Conservation (phyloP, 1,140 invertebrate species). For the Zophobas atratus region DNA sequence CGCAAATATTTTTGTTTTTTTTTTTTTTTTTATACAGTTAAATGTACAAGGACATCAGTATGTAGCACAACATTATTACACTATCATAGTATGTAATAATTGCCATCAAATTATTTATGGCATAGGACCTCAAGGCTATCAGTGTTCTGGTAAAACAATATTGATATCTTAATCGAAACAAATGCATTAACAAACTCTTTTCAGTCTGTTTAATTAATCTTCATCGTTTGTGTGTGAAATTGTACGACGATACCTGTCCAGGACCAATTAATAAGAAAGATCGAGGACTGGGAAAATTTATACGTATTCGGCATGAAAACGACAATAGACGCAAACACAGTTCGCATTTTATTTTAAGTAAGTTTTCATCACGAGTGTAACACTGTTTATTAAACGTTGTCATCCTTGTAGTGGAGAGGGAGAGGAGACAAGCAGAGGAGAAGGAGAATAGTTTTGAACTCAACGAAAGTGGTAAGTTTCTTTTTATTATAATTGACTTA, state of each 20-base stretch:
- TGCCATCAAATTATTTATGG: constrained; percentile 95
- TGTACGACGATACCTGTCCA: constrained; percentile 89
- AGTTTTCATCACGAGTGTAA: constrained; percentile 56
- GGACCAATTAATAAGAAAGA: constrained; percentile 82
- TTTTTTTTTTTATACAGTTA: constrained; percentile 71
- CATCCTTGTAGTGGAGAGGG: constrained; percentile 63
- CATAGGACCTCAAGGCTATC: constrained; percentile 94
- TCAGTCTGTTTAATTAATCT: constrained; percentile 91
- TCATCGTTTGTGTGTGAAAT: constrained; percentile 87
- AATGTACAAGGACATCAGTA: constrained; percentile 92
- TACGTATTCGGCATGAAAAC: constrained; percentile 77
- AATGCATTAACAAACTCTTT: constrained; percentile 53
- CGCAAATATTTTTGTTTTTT: constrained; percentile 53
- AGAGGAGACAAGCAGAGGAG: constrained; percentile 63
- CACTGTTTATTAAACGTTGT: constrained; percentile 3
- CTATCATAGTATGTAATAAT: constrained; percentile 92
- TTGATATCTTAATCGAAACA: constrained; percentile 4
- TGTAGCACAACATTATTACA: constrained; percentile 89
- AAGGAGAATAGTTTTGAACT: constrained; percentile 59
- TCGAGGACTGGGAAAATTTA: constrained; percentile 80
- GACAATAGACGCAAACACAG: constrained; percentile 70
- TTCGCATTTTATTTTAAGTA: constrained; percentile 70
- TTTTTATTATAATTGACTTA: constrained; percentile 14
- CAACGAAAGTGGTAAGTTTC: constrained; percentile 63
- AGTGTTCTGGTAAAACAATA: constrained; percentile 81